phyloP scores from a whole-genome alignment of 2,113 vertebrate genomes.

The Turdus rufiventris region DNA sequence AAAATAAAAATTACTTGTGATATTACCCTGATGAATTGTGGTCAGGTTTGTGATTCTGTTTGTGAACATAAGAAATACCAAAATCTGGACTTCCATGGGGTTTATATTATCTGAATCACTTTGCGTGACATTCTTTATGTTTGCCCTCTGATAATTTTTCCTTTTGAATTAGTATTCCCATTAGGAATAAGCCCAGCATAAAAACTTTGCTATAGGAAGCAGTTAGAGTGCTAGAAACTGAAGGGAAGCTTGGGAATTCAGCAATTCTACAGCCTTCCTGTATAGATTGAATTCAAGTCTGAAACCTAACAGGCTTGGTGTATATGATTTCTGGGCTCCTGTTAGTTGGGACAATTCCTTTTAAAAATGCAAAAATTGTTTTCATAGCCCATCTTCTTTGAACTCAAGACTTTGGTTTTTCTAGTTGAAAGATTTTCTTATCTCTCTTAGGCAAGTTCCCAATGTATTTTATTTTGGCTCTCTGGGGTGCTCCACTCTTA shows the following conservation, averaged over 20 bases:
- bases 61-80: neutral
- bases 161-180: neutral
- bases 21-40: neutral
- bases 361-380: neutral
- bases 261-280: neutral
- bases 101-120: neutral
- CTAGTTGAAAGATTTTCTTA: neutral
- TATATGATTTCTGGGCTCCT: neutral
- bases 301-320: neutral
- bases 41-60: neutral
- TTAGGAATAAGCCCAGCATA: neutral
- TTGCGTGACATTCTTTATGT: neutral
- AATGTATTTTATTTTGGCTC: neutral
- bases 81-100: neutral
- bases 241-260: neutral
- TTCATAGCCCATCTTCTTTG: neutral
- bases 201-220: neutral
- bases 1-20: neutral
- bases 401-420: neutral
- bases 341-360: neutral
- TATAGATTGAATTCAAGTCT: neutral
- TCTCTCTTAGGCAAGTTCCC: neutral
- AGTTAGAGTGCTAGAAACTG: neutral
- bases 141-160: neutral
- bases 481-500: neutral